A percentile compares a stretch with the other conserved stretches of the same genome.
Conservation (phyloP, 1,140 invertebrate species). For the Telenomus remus region DNA sequence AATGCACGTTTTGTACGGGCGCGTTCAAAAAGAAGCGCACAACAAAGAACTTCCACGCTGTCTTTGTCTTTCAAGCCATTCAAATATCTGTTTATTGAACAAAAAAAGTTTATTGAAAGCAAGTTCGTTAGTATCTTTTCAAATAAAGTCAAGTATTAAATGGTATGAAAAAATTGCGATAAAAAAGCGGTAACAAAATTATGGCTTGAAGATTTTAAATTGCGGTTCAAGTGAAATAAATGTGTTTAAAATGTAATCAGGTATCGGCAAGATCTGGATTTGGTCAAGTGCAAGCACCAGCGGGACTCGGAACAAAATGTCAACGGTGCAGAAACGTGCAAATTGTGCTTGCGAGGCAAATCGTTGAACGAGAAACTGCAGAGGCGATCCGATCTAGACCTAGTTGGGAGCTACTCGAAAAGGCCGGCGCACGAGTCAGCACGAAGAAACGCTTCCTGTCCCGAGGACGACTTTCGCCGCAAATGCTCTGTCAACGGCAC, state of each 20-base stretch:
- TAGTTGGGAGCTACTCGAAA: constrained; percentile 67
- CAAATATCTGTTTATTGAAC: no score
- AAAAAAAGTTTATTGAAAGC: no score
- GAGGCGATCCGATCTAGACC: constrained; percentile 64
- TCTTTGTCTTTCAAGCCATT: no score
- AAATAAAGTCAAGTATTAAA: no score
- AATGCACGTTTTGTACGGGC: no score
- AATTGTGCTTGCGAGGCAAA: constrained; percentile 55
- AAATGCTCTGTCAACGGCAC: constrained; percentile 37
- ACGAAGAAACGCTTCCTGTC: constrained; percentile 52
- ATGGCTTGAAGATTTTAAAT: background rate
- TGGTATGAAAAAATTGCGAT: no score
- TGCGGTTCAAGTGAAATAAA: background rate
- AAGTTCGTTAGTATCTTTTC: no score
- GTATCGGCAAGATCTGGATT: constrained; percentile 68
- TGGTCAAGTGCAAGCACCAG: constrained; percentile 49
- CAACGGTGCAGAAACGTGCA: constrained; percentile 49
- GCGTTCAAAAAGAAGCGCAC: no score
- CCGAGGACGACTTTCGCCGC: constrained; percentile 55
- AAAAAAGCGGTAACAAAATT: background rate
- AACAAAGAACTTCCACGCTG: no score
- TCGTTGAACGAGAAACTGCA: constrained; percentile 63
- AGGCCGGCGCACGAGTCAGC: constrained; percentile 61
- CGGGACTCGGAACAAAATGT: constrained; percentile 23
- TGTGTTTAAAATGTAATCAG: constrained; percentile 39